These are phyloP conservation scores for Eurystomus glaucurus DNA, from an alignment of 2,797 vertebrate genomes.

Conservation along the genomic window DNA sequence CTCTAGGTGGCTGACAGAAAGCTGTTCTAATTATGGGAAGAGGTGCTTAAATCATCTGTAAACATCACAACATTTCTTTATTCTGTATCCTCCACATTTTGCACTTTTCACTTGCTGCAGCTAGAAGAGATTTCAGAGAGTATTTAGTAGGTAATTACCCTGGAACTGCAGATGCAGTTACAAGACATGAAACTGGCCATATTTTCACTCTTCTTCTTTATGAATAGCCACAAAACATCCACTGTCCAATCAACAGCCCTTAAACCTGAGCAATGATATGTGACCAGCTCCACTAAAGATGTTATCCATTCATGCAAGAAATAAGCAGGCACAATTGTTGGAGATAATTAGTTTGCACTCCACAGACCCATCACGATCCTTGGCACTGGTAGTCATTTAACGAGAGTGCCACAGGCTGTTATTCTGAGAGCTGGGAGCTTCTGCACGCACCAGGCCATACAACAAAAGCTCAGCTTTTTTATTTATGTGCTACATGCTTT, in stretches of 20 bases:
- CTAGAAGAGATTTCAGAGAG: conserved; percentile 33
- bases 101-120: conserved; percentile 36
- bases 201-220: conserved; percentile 73
- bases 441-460: neutral
- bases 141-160: conserved; percentile 77
- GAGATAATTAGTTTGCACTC: conserved; percentile 74
- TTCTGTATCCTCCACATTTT: conserved; percentile 13
- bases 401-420: neutral
- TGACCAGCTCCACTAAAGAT: conserved; percentile 52
- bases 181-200: conserved; percentile 57
- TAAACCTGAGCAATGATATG: conserved; percentile 69
- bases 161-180: conserved; percentile 59
- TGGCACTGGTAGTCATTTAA: conserved; percentile 44
- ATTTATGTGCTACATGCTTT: neutral
- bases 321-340: conserved; percentile 65
- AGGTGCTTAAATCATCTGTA: neutral
- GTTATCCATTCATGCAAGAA: conserved; percentile 73
- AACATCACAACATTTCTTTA: neutral
- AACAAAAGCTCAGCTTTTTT: neutral
- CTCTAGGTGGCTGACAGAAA: neutral
- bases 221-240: conserved; percentile 64
- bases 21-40: neutral
- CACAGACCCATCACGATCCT: conserved; percentile 27
- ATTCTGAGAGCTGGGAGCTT: neutral
- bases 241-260: conserved; percentile 43